A percentile compares a stretch with the other conserved stretches of the same genome.
phyloP scores from a whole-genome alignment of 2,888 invertebrate genomes.

The Eueremaeus valkanovi region DNA sequence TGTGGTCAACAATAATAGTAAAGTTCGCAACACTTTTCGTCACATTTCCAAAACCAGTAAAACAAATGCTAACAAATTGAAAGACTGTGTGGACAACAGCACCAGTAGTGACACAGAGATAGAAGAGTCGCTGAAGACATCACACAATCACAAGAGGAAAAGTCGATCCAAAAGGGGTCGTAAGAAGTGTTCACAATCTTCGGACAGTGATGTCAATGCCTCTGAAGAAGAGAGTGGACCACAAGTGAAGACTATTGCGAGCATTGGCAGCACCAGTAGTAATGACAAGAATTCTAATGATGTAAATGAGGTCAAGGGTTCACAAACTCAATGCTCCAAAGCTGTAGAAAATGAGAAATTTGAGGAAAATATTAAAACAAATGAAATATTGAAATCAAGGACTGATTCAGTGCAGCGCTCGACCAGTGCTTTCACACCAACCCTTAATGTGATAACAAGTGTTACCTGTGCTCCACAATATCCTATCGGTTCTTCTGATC shows the following conservation, averaged over 20 bases:
- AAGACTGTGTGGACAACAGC: not conserved
- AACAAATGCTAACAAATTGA: not conserved
- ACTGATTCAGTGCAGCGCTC: not conserved
- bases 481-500: not conserved
- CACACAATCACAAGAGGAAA: not conserved
- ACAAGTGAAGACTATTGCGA: not conserved
- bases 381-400: not conserved
- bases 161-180: constrained; percentile 1
- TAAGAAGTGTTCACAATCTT: constrained; percentile 7
- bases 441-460: constrained; percentile 24
- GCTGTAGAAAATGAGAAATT: constrained; percentile 1
- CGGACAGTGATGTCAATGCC: constrained; percentile 37
- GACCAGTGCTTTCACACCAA: not conserved
- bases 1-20: not conserved
- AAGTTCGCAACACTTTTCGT: not conserved
- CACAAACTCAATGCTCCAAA: constrained; percentile 3
- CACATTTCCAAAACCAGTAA: not conserved
- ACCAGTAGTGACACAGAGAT: constrained; percentile 20
- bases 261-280: not conserved
- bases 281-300: not conserved
- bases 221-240: constrained; percentile 29
- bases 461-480: constrained; percentile 9
- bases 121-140: constrained; percentile 2
- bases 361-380: not conserved
- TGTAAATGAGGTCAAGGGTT: constrained; percentile 28